A percentile compares a stretch with the other conserved stretches of the same genome.
phyloP scores from a whole-genome alignment of 2,113 vertebrate genomes.

The Hippolais icterina region DNA sequence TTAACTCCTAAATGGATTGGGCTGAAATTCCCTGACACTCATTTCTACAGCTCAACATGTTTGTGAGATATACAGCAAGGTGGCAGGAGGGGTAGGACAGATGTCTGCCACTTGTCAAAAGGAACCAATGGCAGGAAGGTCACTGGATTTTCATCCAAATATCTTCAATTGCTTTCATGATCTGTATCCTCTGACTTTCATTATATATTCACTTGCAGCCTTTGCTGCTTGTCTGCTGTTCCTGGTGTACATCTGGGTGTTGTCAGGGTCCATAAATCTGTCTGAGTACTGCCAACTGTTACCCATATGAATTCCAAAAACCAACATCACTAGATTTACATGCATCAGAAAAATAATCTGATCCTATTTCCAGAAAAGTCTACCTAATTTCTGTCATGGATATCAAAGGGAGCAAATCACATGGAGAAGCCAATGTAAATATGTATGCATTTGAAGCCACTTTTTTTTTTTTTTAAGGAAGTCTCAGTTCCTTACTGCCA shows the following conservation, averaged over 20 bases:
- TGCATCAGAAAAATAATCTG: not conserved
- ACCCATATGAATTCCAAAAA: not conserved
- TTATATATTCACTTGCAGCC: not conserved
- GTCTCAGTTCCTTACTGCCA: not conserved
- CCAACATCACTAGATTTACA: not conserved
- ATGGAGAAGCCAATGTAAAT: not conserved
- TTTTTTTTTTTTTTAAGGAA: not conserved
- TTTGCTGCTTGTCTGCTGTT: not conserved
- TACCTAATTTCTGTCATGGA: not conserved
- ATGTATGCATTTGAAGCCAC: not conserved
- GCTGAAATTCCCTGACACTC: not conserved
- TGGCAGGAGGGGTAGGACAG: not conserved
- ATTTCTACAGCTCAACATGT: not conserved
- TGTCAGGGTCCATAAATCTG: constrained; percentile 29
- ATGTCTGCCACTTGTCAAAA: not conserved
- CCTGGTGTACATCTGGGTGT: not conserved
- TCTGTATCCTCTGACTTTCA: not conserved
- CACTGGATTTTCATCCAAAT: not conserved
- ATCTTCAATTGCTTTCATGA: not conserved
- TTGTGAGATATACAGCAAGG: not conserved
- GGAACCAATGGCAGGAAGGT: not conserved
- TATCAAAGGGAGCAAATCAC: not conserved
- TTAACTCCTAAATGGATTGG: not conserved
- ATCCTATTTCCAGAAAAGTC: not conserved
- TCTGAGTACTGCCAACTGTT: not conserved